Conservation (phyloP, 2,888 invertebrate species). For the Dynastes maya region DNA sequence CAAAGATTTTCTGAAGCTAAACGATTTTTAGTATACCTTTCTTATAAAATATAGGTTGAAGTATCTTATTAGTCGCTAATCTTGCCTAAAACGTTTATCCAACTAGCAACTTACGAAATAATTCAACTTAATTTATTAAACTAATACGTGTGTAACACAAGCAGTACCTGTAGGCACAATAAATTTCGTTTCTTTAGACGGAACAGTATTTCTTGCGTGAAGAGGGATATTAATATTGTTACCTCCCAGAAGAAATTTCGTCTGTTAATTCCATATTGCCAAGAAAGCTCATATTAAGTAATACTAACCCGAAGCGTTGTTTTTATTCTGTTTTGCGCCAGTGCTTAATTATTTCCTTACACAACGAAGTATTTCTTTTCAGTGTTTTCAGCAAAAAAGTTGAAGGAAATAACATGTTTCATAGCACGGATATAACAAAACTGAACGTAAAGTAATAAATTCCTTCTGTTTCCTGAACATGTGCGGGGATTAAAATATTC, state of each 20-base stretch:
- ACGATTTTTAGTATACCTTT: too few species aligned
- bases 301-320: background rate
- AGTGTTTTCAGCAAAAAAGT: background rate
- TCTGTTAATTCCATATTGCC: conserved; percentile 14
- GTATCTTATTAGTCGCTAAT: too few species aligned
- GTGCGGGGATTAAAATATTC: background rate
- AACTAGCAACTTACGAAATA: background rate
- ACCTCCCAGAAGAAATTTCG: conserved; percentile 11
- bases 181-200: conserved; percentile 9
- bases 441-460: conserved; percentile 2
- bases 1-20: too few species aligned
- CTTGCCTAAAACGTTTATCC: background rate
- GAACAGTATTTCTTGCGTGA: background rate
- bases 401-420: background rate
- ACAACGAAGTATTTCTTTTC: background rate
- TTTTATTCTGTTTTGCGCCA: background rate
- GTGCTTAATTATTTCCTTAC: conserved; percentile 26
- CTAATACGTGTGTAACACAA: background rate
- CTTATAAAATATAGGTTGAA: too few species aligned
- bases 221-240: conserved; percentile 29
- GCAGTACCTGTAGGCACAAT: background rate
- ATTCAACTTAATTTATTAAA: background rate
- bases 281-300: conserved; percentile 12
- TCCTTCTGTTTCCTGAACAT: conserved; percentile 3
- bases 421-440: background rate